Conservation (phyloP, 2,797 vertebrate species). For the Xyrichtys novacula region DNA sequence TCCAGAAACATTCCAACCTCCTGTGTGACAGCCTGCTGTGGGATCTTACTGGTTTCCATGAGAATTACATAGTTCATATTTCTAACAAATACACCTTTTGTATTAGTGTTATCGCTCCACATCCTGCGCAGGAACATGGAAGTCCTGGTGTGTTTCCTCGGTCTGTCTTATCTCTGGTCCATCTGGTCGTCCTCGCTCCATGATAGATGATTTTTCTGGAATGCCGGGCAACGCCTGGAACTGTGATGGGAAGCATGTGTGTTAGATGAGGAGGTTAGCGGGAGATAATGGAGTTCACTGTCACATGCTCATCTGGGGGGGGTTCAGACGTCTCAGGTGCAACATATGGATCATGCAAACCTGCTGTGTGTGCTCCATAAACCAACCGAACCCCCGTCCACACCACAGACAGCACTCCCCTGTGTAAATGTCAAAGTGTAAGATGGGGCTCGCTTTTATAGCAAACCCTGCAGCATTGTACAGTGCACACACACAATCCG, state of each 20-base stretch:
- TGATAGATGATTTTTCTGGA: conserved; percentile 56
- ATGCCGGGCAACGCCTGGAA: conserved; percentile 65
- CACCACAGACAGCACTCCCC: conserved; percentile 3
- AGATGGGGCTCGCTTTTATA: conserved; percentile 7
- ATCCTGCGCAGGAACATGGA: conserved; percentile 7
- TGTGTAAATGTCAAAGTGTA: conserved; percentile 48
- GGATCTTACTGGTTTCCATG: not conserved
- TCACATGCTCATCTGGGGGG: conserved; percentile 36
- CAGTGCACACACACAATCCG: conserved; percentile 32
- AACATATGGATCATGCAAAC: conserved; percentile 39
- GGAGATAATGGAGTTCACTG: conserved; percentile 66
- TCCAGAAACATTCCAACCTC: not conserved
- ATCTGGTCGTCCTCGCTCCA: conserved; percentile 35
- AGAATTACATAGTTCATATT: conserved; percentile 14
- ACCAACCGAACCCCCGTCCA: not conserved
- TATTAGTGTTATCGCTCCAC: not conserved
- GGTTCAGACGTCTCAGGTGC: conserved; percentile 34
- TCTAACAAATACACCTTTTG: conserved; percentile 4
- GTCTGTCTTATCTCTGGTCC: conserved; percentile 40
- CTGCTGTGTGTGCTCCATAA: conserved; percentile 31
- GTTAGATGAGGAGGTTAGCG: conserved; percentile 54
- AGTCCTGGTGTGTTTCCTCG: not conserved
- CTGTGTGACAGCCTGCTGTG: not conserved
- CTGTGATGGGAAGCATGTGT: conserved; percentile 79
- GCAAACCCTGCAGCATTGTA: conserved; percentile 22